These are phyloP conservation scores for Pteropus rufus DNA, from an alignment of 2,797 vertebrate species.

Conservation along the genomic window DNA sequence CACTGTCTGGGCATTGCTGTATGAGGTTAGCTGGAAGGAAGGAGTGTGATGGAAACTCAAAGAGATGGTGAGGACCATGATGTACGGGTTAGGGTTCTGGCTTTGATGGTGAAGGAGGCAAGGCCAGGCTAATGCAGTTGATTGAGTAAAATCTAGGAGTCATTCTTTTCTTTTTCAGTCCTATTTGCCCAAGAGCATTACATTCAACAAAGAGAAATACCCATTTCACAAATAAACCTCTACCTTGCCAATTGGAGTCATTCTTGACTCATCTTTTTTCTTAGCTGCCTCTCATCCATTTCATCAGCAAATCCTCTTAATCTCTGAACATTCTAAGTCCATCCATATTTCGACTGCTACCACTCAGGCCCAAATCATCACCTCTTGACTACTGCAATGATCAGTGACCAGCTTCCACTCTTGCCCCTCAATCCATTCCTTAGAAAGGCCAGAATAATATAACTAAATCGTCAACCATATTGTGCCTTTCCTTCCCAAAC, in stretches of 20 bases:
- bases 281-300: not conserved
- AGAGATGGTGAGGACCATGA: not conserved
- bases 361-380: not conserved
- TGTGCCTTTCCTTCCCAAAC: not conserved
- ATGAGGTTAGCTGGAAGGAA: not conserved
- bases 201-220: not conserved
- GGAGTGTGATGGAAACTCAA: not conserved
- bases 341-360: not conserved
- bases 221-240: conserved; percentile 7
- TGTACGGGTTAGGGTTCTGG: not conserved
- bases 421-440: not conserved
- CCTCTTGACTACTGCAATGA: not conserved
- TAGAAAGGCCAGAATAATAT: not conserved
- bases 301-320: conserved; percentile 19
- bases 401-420: not conserved
- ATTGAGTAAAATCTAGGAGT: not conserved
- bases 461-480: not conserved
- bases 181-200: not conserved
- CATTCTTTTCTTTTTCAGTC: not conserved
- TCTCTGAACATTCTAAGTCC: not conserved
- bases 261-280: conserved; percentile 48
- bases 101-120: not conserved
- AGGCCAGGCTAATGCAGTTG: not conserved
- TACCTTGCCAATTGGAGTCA: not conserved
- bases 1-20: not conserved